phyloP scores from a whole-genome alignment of 1,140 invertebrate species.

The Drosophila nannoptera region DNA sequence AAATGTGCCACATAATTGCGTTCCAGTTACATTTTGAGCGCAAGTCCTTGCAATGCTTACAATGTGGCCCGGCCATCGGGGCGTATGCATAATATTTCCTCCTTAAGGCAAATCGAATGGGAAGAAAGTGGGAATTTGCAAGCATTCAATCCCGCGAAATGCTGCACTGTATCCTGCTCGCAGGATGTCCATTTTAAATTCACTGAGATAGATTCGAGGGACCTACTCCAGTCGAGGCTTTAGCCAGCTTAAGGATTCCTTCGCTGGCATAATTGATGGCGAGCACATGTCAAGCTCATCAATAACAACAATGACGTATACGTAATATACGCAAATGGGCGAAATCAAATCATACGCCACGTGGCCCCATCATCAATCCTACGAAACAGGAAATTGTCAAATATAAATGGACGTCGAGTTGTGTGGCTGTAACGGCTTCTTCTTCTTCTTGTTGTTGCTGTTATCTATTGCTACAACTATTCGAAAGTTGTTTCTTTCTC shows the following conservation, averaged over 20 bases:
- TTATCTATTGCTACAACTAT: conserved; percentile 65
- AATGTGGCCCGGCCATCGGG: conserved; percentile 36
- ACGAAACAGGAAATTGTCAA: conserved; percentile 65
- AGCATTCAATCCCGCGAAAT: too few species aligned
- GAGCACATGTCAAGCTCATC: conserved; percentile 63
- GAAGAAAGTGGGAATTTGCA: background rate
- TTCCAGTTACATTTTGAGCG: conserved; percentile 72
- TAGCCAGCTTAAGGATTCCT: conserved; percentile 26
- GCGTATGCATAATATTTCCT: conserved; percentile 56
- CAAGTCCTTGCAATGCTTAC: conserved; percentile 45
- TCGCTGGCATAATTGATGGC: conserved; percentile 56
- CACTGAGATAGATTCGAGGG: too few species aligned
- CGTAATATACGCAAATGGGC: conserved; percentile 64
- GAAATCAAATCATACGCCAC: conserved; percentile 58
- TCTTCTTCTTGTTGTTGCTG: conserved; percentile 5
- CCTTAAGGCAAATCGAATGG: background rate
- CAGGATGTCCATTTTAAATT: too few species aligned
- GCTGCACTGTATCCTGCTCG: too few species aligned
- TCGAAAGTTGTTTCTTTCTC: conserved; percentile 61
- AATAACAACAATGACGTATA: conserved; percentile 67
- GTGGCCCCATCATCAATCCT: conserved; percentile 66
- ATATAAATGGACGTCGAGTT: conserved; percentile 71
- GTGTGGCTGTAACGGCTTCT: too few species aligned
- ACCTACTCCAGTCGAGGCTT: background rate
- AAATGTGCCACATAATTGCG: conserved; percentile 72